Base-by-base conservation (phyloP, 2,888 invertebrate genomes). In the Idaea dimidiata region DNA sequence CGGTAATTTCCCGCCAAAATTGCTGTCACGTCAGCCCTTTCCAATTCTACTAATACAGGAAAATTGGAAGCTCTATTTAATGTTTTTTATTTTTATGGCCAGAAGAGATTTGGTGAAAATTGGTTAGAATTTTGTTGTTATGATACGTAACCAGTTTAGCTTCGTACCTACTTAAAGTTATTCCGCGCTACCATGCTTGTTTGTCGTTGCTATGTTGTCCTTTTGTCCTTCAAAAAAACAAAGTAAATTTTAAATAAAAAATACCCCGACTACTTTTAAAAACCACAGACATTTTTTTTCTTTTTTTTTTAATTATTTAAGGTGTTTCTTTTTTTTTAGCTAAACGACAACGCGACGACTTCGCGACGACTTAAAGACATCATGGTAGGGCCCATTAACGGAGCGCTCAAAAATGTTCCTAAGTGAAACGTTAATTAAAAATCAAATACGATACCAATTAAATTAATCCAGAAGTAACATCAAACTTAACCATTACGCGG, bases 1-100 rank as follows among this genome's bases (percentile, higher is more conserved):
- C 43, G 43, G 43, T 43, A 43, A 43, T 43, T 43, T 43, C 43
- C 43, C 43, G 43, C 43, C 43, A 43, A 43, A 43, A 43, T 43
- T 10, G 43, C 14, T 43, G 43, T 43, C 43, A 43, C 10, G 43
- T 43, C 43, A 43, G 43, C 43, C 43, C 43, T 43, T 43, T 43
- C 43, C 43, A 43, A 43, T 43, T 43, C 43, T 43, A 43, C 43
- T 43, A 43, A 43, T 43, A 43, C 43, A 43, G 43, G 43, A 43
- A 43, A 43, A 43, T 43, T 43, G 43, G 43, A 43, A 43, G 43
- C 10, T 43, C 43, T 14, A 43, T 43, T 43, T 43, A 43, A 43
- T 43, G 43, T 43, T 43, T 43, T 43, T 43, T 32, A 8, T 32
- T 43, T 43, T 43, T 43, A 43, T 43, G 10, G 43, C 2, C 43